Evolutionary conservation across 2,113 vertebrate genomes (phyloP).

Genomic region (Galemys pyrenaicus): DNA sequence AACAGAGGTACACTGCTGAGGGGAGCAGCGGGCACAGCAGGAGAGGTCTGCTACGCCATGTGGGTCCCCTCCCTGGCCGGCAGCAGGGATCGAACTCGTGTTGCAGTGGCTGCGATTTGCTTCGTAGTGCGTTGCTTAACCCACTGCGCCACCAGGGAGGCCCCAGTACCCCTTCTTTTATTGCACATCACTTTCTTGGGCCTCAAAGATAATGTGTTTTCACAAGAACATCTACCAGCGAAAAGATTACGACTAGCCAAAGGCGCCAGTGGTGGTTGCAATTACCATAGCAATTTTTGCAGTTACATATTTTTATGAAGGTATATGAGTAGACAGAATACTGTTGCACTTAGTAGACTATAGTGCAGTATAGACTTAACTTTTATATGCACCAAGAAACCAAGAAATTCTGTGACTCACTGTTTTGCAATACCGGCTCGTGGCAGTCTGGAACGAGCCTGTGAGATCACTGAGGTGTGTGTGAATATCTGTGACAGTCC

Average conservation of each 20-base stretch:
- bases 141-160: too few species aligned
- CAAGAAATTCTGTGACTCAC: not conserved
- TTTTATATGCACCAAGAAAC: not conserved
- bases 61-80: too few species aligned
- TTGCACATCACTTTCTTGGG: not conserved
- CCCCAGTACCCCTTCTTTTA: not conserved
- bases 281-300: not conserved
- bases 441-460: not conserved
- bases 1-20: too few species aligned
- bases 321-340: not conserved
- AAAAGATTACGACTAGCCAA: not conserved
- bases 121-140: too few species aligned
- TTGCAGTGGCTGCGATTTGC: too few species aligned
- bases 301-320: not conserved
- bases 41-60: too few species aligned
- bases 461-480: not conserved
- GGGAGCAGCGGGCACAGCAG: too few species aligned
- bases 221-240: too few species aligned
- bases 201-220: not conserved
- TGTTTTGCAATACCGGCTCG: not conserved
- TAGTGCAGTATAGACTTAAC: not conserved
- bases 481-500: not conserved
- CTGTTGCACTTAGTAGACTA: not conserved
- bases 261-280: not conserved
- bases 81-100: too few species aligned